Base-by-base conservation (phyloP, 1,140 invertebrate genomes). In the Scaptomyza pallida region DNA sequence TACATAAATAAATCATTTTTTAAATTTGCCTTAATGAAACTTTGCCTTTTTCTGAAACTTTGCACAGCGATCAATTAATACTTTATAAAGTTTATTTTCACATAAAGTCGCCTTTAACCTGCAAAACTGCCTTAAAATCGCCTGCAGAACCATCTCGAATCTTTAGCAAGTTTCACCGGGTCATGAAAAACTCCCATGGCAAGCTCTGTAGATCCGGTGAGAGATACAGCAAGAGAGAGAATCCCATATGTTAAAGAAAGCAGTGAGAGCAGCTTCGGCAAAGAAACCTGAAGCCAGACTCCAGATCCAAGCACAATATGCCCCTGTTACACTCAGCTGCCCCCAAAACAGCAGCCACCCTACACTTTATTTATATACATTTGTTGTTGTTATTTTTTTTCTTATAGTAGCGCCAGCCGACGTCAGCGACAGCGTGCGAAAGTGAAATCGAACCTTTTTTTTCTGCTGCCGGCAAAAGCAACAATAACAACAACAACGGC, bases 401-500 rank as follows among this genome's bases (percentile, higher is more conserved):
- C 3, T 30, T 30, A 5, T 8, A 37, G 43, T 16, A 63, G 60
- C 60, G 60, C 67, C 67, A 64, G 21, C 70, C 70, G 64, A 72
- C 70, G 70, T 69, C 70, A 69, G 74, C 61, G 82, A 86, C 67
- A 86, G 74, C 82, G 82, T 86, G 82, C 82, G 82, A 86, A 86
- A 86, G 82, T 88, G 82, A 86, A 86, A 86, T 88, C 82, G 82
- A 88, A 82, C 81, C 81, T 81, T 85, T 85, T n/a, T n/a, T n/a
- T n/a, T n/a, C n/a, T 76, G 81, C 81, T 85, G 81, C 81, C 81
- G 81, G 81, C 81, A 40, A 62, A 63, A 72, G 26, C 65, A 72
- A 17, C 73, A 69, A 57, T 61, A 81, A 23, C 23, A 26, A 5
- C 23, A 40, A 62, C 70, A 72, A 26, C 65, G 68, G 13, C 72